Conservation (phyloP, 2,113 vertebrate species). For the Gasterosteus nipponicus region DNA sequence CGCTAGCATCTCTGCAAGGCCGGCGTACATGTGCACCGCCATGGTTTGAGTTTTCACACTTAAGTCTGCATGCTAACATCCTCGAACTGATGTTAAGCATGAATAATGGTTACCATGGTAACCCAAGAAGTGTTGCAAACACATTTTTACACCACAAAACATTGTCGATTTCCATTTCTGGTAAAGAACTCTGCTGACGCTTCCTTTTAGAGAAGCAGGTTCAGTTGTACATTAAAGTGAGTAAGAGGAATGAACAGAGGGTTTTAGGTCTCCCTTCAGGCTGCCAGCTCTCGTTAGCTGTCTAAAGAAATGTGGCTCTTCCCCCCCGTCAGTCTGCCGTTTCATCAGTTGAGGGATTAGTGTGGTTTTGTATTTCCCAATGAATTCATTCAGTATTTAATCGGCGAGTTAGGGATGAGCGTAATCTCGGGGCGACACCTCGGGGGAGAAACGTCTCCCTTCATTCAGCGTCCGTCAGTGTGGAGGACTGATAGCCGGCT, state of each 20-base stretch:
- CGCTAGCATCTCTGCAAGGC: background rate
- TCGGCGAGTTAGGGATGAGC: slow-evolving; percentile 62
- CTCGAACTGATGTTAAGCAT: background rate
- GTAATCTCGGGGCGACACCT: slow-evolving; percentile 73
- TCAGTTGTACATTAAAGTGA: background rate
- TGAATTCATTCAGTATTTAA: slow-evolving; percentile 68
- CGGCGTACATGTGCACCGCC: no score
- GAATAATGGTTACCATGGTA: background rate
- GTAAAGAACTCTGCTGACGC: background rate
- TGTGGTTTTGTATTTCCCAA: slow-evolving; percentile 61
- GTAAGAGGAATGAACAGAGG: slow-evolving; percentile 18
- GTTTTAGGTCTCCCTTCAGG: slow-evolving; percentile 24
- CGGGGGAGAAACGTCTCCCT: slow-evolving; percentile 38
- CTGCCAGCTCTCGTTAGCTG: slow-evolving; percentile 13
- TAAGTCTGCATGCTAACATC: background rate
- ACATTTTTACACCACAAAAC: background rate
- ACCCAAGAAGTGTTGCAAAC: background rate
- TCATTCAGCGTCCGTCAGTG: slow-evolving; percentile 53
- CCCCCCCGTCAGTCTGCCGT: slow-evolving; percentile 34
- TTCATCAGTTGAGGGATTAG: slow-evolving; percentile 71
- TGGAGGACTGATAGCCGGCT: slow-evolving; percentile 49
- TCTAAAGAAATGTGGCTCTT: slow-evolving; percentile 49
- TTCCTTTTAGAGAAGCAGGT: background rate
- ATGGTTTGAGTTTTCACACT: background rate
- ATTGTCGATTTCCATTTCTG: background rate